A percentile compares a stretch with the other conserved stretches of the same genome.
These are phyloP conservation scores for Schizopygopsis pylzovi DNA, from an alignment of 2,797 vertebrate genomes.

Conservation along the genomic window DNA sequence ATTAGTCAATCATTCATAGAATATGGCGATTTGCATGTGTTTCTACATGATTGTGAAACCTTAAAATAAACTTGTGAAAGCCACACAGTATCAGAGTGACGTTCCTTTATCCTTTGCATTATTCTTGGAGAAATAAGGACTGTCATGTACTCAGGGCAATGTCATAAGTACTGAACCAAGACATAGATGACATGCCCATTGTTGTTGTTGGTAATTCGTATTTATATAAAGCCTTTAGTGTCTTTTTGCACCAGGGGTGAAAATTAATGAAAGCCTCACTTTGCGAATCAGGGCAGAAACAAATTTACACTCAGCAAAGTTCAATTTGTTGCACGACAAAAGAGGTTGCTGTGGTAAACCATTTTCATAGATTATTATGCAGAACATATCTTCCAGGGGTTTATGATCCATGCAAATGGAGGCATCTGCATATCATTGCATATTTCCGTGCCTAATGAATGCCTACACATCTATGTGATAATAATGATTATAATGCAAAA, in stretches of 20 bases:
- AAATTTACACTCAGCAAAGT: conserved; percentile 76
- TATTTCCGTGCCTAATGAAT: conserved; percentile 77
- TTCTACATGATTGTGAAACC: background rate
- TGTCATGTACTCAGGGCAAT: conserved; percentile 24
- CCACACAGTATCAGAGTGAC: background rate
- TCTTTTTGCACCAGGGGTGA: conserved; percentile 65
- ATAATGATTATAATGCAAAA: conserved; percentile 61
- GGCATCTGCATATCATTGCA: conserved; percentile 77
- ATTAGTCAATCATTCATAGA: background rate
- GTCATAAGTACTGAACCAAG: conserved; percentile 41
- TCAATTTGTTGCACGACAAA: conserved; percentile 66
- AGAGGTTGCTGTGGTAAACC: conserved; percentile 59
- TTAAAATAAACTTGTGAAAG: conserved; percentile 14
- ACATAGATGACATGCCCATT: conserved; percentile 47
- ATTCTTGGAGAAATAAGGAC: conserved; percentile 11
- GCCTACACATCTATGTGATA: conserved; percentile 71
- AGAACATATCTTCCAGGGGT: conserved; percentile 74
- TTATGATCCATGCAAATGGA: conserved; percentile 82
- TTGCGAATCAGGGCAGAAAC: conserved; percentile 72
- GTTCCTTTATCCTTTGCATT: background rate
- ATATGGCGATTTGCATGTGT: background rate
- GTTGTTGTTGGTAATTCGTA: conserved; percentile 45
- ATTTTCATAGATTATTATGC: conserved; percentile 71
- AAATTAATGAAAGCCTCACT: conserved; percentile 75
- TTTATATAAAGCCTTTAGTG: conserved; percentile 65